Conservation (phyloP, 92 coral and sea anemone genomes). For the Epizoanthus rinbou region DNA sequence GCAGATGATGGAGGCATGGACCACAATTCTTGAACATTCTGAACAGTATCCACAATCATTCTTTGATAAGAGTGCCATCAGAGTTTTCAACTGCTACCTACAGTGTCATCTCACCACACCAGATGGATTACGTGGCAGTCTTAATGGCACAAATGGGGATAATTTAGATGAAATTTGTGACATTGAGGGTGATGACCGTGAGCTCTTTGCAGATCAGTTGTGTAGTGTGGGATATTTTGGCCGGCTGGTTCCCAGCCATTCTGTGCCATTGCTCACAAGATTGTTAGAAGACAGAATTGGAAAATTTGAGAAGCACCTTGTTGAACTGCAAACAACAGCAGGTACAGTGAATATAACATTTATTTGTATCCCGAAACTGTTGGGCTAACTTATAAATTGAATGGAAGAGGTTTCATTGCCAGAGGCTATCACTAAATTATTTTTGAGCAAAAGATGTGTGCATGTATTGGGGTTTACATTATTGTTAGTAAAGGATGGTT, state of each 20-base stretch:
- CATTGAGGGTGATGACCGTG: constrained; percentile 89
- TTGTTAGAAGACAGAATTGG: constrained; percentile 71
- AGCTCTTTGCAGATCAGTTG: constrained; percentile 88
- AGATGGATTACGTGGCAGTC: constrained; percentile 82
- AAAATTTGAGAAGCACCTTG: constrained; percentile 70
- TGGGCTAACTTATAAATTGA: neutral
- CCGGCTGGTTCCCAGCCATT: constrained; percentile 74
- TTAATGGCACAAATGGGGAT: constrained; percentile 41
- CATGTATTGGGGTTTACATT: too few species aligned
- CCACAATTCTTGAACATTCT: constrained; percentile 67
- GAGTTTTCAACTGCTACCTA: constrained; percentile 79
- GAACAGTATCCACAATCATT: constrained; percentile 70
- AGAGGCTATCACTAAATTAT: too few species aligned
- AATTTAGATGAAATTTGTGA: constrained; percentile 93
- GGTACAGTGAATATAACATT: constrained; percentile 21
- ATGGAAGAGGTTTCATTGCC: too few species aligned
- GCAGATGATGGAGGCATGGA: constrained; percentile 90
- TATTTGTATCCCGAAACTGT: neutral
- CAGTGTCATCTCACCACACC: constrained; percentile 88
- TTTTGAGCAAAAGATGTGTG: too few species aligned
- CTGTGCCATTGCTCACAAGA: constrained; percentile 71
- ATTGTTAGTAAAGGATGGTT: too few species aligned
- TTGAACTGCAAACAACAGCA: constrained; percentile 58
- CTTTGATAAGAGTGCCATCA: constrained; percentile 76
- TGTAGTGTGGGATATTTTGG: constrained; percentile 85